phyloP scores from a whole-genome alignment of 2,888 invertebrate species.

The Serrognathus titanus region DNA sequence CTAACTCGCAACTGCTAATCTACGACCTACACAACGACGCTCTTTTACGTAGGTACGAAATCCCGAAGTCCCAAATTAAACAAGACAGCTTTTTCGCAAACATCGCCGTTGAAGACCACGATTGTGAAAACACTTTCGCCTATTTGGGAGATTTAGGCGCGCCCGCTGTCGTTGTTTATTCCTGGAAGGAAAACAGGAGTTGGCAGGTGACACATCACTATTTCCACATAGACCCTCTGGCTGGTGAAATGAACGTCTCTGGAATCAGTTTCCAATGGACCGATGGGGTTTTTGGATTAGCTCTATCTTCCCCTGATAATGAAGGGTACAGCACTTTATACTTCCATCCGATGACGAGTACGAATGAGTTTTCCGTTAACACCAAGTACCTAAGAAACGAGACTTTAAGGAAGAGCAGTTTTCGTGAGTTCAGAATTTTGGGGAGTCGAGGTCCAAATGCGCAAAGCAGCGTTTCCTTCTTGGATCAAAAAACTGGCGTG shows the following conservation, averaged over 20 bases:
- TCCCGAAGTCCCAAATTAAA: constrained; percentile 64
- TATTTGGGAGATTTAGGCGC: constrained; percentile 70
- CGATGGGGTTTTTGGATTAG: constrained; percentile 74
- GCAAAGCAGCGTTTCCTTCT: constrained; percentile 70
- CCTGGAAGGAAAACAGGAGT: constrained; percentile 66
- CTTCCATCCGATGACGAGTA: constrained; percentile 77
- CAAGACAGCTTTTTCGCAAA: constrained; percentile 71
- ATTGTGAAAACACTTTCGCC: constrained; percentile 69
- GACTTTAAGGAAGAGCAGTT: constrained; percentile 54
- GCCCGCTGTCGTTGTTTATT: constrained; percentile 71
- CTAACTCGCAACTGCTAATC: constrained; percentile 63
- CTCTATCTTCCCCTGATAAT: constrained; percentile 60
- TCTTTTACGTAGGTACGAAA: constrained; percentile 61
- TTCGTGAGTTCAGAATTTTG: constrained; percentile 62
- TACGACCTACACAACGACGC: constrained; percentile 71
- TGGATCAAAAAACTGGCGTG: constrained; percentile 68
- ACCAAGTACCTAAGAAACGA: constrained; percentile 65
- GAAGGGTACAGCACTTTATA: constrained; percentile 70
- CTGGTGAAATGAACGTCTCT: constrained; percentile 69
- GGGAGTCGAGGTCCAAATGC: constrained; percentile 69
- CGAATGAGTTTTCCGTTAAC: constrained; percentile 71
- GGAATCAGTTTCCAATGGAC: constrained; percentile 71
- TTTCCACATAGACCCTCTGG: constrained; percentile 57
- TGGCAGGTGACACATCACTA: constrained; percentile 69
- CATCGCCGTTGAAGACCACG: constrained; percentile 71